phyloP scores from a whole-genome alignment of 2,797 vertebrate species.

The Serranus cabrilla region DNA sequence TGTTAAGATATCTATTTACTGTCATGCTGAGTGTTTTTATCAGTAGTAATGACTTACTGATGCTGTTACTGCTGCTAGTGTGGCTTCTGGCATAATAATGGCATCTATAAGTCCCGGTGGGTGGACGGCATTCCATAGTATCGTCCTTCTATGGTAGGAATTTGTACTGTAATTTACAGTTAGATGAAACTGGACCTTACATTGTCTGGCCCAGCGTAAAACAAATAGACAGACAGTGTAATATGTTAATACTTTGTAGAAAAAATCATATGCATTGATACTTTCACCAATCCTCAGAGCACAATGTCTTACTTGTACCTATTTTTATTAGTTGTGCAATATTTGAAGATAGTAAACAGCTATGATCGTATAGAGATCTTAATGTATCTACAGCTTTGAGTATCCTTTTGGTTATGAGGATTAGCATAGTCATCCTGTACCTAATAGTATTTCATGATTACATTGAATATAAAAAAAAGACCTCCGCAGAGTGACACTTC shows the following conservation, averaged over 20 bases:
- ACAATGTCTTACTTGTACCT: conserved; percentile 80
- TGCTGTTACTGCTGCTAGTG: conserved; percentile 85
- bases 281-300: conserved; percentile 78
- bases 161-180: conserved; percentile 82
- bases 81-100: conserved; percentile 85
- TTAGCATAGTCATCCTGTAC: conserved; percentile 83
- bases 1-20: conserved; percentile 88
- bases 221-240: conserved; percentile 76
- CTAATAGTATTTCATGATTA: conserved; percentile 82
- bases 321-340: conserved; percentile 82
- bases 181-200: conserved; percentile 70
- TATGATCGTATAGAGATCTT: conserved; percentile 83
- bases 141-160: conserved; percentile 79
- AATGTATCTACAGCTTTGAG: conserved; percentile 83
- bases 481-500: conserved; percentile 83
- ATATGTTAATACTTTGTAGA: conserved; percentile 74
- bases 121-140: conserved; percentile 83
- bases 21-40: conserved; percentile 88
- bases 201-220: conserved; percentile 71
- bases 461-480: conserved; percentile 84
- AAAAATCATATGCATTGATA: conserved; percentile 76
- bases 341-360: conserved; percentile 83
- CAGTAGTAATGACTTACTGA: conserved; percentile 84
- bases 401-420: conserved; percentile 84
- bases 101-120: conserved; percentile 81